Conservation (phyloP, 92 coral and sea anemone species). For the Siderastrea radians region DNA sequence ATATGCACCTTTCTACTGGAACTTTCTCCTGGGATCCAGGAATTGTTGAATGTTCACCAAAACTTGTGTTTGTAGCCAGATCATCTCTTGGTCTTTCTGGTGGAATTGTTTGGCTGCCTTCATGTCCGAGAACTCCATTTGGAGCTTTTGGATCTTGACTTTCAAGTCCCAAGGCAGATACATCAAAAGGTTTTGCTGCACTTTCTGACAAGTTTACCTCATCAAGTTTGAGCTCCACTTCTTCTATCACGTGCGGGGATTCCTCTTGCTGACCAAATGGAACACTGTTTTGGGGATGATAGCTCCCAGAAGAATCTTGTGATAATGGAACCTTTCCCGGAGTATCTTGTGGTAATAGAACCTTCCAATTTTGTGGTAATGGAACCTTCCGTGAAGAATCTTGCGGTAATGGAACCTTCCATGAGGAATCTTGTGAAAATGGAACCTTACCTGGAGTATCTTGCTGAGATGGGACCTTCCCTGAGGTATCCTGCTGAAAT, state of each 20-base stretch:
- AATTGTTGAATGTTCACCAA: background rate
- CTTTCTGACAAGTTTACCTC: background rate
- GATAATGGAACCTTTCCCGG: background rate
- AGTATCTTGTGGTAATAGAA: background rate
- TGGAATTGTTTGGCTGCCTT: background rate
- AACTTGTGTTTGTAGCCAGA: background rate
- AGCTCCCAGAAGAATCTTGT: background rate
- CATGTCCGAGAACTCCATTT: background rate
- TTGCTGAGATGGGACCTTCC: background rate
- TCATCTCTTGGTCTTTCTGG: background rate
- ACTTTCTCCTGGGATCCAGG: background rate
- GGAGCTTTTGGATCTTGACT: background rate
- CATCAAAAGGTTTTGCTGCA: background rate
- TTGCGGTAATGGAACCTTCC: background rate
- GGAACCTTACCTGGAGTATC: background rate
- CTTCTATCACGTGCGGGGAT: background rate
- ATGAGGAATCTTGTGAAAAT: background rate
- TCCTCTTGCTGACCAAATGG: conserved; percentile 31
- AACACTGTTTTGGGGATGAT: background rate
- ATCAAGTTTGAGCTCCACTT: background rate
- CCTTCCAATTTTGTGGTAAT: background rate
- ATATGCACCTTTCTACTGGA: conserved; percentile 16
- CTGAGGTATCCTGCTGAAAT: background rate
- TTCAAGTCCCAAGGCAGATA: background rate
- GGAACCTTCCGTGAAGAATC: background rate